phyloP scores from a whole-genome alignment of 2,797 vertebrate species.

The Onychomys leucogaster region DNA sequence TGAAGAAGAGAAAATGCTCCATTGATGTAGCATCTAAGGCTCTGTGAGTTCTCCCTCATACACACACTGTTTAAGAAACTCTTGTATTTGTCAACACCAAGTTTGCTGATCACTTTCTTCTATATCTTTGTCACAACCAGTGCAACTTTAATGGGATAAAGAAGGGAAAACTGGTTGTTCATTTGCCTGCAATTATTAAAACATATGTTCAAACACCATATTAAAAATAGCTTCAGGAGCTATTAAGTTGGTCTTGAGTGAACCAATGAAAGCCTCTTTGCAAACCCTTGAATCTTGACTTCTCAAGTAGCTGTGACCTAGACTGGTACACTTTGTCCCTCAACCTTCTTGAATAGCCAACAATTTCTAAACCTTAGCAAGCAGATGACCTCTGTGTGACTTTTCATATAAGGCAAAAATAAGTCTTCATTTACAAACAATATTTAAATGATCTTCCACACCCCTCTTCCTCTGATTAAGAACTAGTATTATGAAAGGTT shows the following conservation, averaged over 20 bases:
- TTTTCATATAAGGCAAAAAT: conserved; percentile 53
- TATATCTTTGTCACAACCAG: conserved; percentile 73
- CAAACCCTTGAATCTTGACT: conserved; percentile 63
- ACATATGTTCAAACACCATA: conserved; percentile 65
- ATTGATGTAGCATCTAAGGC: not conserved
- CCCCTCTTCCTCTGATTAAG: conserved; percentile 57
- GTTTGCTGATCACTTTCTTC: conserved; percentile 78
- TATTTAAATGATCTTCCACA: not conserved
- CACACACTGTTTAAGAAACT: conserved; percentile 62
- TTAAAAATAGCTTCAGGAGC: conserved; percentile 49
- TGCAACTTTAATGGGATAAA: conserved; percentile 70
- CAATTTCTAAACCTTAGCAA: not conserved
- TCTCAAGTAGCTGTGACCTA: not conserved
- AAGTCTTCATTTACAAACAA: conserved; percentile 29
- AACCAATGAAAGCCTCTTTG: conserved; percentile 17
- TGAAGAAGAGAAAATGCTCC: conserved; percentile 36
- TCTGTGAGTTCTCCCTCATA: not conserved
- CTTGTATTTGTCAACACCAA: conserved; percentile 67
- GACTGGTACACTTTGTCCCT: conserved; percentile 4
- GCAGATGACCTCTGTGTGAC: not conserved
- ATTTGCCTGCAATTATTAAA: conserved; percentile 60
- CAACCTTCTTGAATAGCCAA: not conserved
- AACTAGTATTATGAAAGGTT: conserved; percentile 60
- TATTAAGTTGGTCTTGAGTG: conserved; percentile 49
- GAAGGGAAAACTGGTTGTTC: conserved; percentile 70